Conservation (phyloP, 1,140 invertebrate species). For the Brachionus koreanus region DNA sequence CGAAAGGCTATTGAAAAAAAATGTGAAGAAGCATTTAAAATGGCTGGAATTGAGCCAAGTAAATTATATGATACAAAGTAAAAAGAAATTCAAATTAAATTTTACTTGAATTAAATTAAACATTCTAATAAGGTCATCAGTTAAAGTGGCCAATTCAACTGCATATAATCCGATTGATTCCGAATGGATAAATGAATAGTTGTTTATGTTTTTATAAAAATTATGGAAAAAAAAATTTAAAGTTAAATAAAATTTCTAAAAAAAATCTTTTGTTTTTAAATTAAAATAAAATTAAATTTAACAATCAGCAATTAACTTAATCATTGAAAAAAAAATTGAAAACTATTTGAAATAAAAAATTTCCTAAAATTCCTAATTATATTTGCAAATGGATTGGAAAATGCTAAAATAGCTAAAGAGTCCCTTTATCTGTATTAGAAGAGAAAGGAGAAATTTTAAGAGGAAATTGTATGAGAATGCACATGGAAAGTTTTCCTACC, state of each 20-base stretch:
- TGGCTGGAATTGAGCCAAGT: slow-evolving; percentile 16
- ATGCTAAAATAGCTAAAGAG: too few species aligned
- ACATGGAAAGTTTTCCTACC: too few species aligned
- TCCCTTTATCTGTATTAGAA: too few species aligned
- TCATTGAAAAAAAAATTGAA: too few species aligned
- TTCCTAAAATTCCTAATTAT: too few species aligned
- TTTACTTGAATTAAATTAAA: background rate
- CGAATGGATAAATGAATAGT: slow-evolving; percentile 28
- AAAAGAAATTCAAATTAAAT: background rate
- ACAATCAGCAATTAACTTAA: too few species aligned
- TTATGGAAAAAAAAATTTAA: background rate
- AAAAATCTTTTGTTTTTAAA: too few species aligned
- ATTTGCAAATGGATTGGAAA: too few species aligned
- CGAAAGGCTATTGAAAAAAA: slow-evolving; percentile 39
- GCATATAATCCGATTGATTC: background rate
- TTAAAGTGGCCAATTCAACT: background rate
- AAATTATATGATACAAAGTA: background rate
- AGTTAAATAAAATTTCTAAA: background rate
- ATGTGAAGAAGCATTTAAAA: slow-evolving; percentile 23
- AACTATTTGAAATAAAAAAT: too few species aligned
- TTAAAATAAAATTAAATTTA: too few species aligned
- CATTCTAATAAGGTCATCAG: background rate
- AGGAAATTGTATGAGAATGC: too few species aligned
- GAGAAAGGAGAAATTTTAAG: too few species aligned
- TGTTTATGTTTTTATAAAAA: background rate